Percentiles rank a stretch among this genome's conserved stretches.
Evolutionary conservation across 64 coral and sea anemone species (phyloP).

Genomic region (Orbicella faveolata): DNA sequence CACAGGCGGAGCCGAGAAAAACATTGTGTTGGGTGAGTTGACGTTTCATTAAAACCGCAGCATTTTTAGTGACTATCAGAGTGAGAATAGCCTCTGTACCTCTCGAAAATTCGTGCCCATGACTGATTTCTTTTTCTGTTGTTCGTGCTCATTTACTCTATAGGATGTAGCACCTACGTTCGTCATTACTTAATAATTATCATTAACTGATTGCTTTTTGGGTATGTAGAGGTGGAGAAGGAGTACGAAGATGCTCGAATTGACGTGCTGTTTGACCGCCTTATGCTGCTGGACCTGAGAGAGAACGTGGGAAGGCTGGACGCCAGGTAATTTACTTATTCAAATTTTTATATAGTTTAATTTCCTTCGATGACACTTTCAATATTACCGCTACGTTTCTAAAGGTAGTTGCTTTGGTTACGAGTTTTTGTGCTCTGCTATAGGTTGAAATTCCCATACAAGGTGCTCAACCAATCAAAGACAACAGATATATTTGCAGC

Average conservation of each 20-base stretch:
- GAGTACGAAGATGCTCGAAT: slow-evolving; percentile 91
- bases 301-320: slow-evolving; percentile 98
- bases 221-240: slow-evolving; percentile 92
- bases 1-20: slow-evolving; percentile 69
- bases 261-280: slow-evolving; percentile 93
- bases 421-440: too few relatives aligned
- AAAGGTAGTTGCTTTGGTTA: too few relatives aligned
- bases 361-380: too few relatives aligned
- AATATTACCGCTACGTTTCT: too few relatives aligned
- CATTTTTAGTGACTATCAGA: too few relatives aligned
- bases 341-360: neutral
- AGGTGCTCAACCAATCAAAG: too few relatives aligned
- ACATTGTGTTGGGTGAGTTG: slow-evolving; percentile 91
- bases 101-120: too few relatives aligned
- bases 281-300: slow-evolving; percentile 91
- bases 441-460: too few relatives aligned
- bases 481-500: too few relatives aligned
- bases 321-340: slow-evolving; percentile 57
- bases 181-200: neutral
- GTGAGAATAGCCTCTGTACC: too few relatives aligned
- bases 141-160: too few relatives aligned
- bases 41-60: neutral
- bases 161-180: neutral
- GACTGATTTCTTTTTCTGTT: too few relatives aligned
- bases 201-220: neutral